Conservation (phyloP, 2,888 invertebrate genomes). For the Trichogramma dendrolimi region DNA sequence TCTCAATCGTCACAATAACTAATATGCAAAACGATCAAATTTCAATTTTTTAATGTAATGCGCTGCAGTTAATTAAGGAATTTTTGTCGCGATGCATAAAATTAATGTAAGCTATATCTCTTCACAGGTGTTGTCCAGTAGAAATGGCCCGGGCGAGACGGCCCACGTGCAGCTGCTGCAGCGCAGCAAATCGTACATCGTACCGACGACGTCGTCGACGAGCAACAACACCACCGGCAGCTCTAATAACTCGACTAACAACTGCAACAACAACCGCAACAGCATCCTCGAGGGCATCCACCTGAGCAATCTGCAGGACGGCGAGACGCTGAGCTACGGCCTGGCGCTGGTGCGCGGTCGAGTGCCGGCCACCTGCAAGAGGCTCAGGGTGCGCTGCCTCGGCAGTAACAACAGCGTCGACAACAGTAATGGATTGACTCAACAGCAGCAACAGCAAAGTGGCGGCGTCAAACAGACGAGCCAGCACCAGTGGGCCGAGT, state of each 20-base stretch:
- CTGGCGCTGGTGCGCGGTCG: conserved; percentile 61
- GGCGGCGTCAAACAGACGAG: conserved; percentile 42
- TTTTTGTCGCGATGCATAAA: background rate
- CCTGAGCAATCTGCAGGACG: conserved; percentile 61
- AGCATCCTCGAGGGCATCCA: conserved; percentile 45
- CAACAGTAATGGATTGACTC: background rate
- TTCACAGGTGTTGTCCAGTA: conserved; percentile 42
- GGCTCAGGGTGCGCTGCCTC: conserved; percentile 43
- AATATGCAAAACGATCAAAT: too few relatives aligned
- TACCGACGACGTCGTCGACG: background rate
- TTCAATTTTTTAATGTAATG: too few relatives aligned
- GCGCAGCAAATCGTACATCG: conserved; percentile 5
- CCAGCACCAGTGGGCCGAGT: conserved; percentile 53
- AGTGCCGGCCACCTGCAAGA: conserved; percentile 51
- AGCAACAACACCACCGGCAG: background rate
- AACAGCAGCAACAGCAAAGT: background rate
- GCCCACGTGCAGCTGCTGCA: conserved; percentile 29
- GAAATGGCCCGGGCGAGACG: conserved; percentile 35
- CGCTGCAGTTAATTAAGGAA: too few relatives aligned
- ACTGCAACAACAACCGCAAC: conserved; percentile 28
- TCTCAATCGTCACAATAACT: too few relatives aligned
- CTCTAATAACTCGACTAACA: background rate
- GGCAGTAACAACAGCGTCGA: background rate
- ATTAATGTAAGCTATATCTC: background rate
- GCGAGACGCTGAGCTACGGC: conserved; percentile 61